Conservation (phyloP, 2,113 vertebrate species). For the Oncorhynchus gorbuscha region DNA sequence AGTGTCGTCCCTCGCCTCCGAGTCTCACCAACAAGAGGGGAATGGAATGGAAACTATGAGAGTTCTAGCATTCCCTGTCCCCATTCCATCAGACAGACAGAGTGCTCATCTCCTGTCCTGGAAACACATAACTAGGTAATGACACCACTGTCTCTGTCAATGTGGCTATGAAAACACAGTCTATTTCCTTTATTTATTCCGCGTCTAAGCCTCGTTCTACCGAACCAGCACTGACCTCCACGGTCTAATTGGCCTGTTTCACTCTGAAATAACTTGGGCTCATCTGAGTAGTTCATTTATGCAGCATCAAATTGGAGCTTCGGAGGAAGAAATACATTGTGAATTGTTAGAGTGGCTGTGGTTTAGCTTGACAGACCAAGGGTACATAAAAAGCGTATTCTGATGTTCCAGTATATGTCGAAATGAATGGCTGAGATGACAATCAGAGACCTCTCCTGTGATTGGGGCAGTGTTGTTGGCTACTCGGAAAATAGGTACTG, state of each 20-base stretch:
- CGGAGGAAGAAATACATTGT: background rate
- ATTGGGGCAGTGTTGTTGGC: no score
- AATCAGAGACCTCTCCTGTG: background rate
- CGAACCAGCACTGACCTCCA: slow-evolving; percentile 3
- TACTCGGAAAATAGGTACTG: no score
- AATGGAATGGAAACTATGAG: background rate
- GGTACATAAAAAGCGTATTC: background rate
- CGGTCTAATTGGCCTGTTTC: background rate
- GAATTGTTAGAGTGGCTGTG: background rate
- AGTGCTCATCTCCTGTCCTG: background rate
- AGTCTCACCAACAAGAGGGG: no score
- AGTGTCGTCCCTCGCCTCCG: no score
- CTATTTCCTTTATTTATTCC: background rate
- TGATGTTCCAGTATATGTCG: background rate
- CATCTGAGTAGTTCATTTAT: background rate
- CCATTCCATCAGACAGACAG: background rate
- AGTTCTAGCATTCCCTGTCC: background rate
- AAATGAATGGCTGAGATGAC: background rate
- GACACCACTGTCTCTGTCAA: background rate
- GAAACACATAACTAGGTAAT: background rate
- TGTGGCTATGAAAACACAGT: background rate
- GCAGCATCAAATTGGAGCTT: background rate
- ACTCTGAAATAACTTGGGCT: background rate
- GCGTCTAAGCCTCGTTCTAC: background rate
- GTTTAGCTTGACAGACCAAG: background rate